phyloP scores from a whole-genome alignment of 2,797 vertebrate species.

The Myotis findleyi region DNA sequence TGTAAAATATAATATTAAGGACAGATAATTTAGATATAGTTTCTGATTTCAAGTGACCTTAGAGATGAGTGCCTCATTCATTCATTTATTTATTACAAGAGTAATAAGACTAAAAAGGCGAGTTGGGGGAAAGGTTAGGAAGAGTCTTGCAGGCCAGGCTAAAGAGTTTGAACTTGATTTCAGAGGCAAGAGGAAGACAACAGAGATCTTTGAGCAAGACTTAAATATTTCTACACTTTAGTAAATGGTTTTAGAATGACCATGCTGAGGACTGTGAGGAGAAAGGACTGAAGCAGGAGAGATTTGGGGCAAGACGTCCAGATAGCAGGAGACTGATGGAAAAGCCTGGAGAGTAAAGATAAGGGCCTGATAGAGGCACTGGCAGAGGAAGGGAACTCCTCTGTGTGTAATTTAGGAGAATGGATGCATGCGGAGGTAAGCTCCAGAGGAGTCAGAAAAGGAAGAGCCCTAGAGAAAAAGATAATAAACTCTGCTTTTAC shows the following conservation, averaged over 20 bases:
- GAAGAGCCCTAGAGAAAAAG: neutral
- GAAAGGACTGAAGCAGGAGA: neutral
- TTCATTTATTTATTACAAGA: neutral
- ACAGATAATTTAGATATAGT: neutral
- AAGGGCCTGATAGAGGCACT: neutral
- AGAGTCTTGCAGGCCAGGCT: neutral
- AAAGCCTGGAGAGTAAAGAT: neutral
- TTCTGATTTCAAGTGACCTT: slow-evolving; percentile 2
- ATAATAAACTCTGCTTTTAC: neutral
- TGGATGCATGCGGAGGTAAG: neutral
- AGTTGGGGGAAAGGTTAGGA: neutral
- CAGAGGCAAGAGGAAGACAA: neutral
- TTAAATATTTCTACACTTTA: neutral
- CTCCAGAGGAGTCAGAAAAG: neutral
- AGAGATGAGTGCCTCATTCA: neutral
- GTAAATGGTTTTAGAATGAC: neutral
- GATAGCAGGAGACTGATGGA: neutral
- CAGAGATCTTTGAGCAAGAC: neutral
- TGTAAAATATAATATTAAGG: neutral
- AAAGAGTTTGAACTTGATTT: neutral
- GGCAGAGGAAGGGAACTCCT: neutral
- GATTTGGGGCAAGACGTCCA: neutral
- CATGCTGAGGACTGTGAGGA: neutral
- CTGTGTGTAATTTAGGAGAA: neutral
- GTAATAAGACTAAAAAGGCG: neutral